Base-by-base conservation (phyloP, 2,797 vertebrate genomes). In the Notoglanidium macrostoma region DNA sequence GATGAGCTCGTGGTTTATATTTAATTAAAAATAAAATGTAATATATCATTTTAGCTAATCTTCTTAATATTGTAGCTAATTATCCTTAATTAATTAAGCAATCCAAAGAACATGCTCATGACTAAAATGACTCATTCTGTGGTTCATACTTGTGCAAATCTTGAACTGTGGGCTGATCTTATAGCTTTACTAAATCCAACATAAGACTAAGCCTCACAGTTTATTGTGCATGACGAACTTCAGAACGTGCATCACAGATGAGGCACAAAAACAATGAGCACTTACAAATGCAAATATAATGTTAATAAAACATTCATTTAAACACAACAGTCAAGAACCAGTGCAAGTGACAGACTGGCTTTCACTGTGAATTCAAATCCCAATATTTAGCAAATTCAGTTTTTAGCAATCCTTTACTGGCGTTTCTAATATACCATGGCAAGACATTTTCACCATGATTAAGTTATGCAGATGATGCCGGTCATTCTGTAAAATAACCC, bases 261-360 rank as follows among this genome's bases (percentile, higher is more conserved):
- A 73, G 19, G 26, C 19, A 11, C 23, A 57, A 46, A 73, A n/a
- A 70, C 15, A 35, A 59, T 44, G 15, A 59, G 61, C 5, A 80
- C 32, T 80, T 59, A 40, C 23, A 61, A 61, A 80, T 79, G 55
- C 32, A 40, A 79, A 80, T 44, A 26, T 14, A 59, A 59, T 80
- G 21, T 26, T 23, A 7, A 23, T 23, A 12, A 77, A 77, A 10
- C 2, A 17, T 29, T 51, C 3, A 51, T 51, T 32, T 29, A 32
- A 77, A 57, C 3, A 35, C 19, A 21, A 19, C 19, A 79, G 2
- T 78, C 19, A 59, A 15, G n/a, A 77, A 49, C 35, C 32, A 68
- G 67, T 32, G 67, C 32, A 72, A 72, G 19, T 23, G 19, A 3
- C 7, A 23, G 17, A 21, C 35, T 23, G 11, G 3, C 1, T 76